Conservation (phyloP, 2,797 vertebrate species). For the Danio jaintianensis region DNA sequence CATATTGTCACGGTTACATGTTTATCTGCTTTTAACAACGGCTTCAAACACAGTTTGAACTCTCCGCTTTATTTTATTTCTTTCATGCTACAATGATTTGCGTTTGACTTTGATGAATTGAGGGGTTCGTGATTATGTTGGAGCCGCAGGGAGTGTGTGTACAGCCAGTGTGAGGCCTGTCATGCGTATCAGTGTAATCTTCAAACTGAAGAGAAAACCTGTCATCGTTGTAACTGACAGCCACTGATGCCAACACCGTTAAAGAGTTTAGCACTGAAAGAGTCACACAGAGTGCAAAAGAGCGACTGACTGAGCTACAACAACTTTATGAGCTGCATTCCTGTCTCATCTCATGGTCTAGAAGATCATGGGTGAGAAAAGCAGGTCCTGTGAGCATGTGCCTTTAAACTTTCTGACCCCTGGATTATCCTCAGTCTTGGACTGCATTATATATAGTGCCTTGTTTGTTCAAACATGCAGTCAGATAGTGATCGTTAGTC, state of each 20-base stretch:
- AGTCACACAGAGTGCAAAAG: background rate
- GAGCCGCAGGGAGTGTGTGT: background rate
- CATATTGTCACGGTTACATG: background rate
- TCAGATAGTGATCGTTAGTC: background rate
- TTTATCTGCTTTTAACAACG: constrained; percentile 5
- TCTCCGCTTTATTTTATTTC: background rate
- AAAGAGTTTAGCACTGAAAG: background rate
- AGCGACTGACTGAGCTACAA: constrained; percentile 2
- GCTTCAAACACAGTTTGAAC: background rate
- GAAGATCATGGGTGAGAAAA: constrained; percentile 5
- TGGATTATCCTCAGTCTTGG: background rate
- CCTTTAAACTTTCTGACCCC: background rate
- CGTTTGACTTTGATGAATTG: constrained; percentile 21
- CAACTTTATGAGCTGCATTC: constrained; percentile 12
- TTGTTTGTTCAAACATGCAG: background rate
- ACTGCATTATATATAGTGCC: background rate
- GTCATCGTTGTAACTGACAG: constrained; percentile 23
- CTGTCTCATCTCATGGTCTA: constrained; percentile 4
- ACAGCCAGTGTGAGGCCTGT: background rate
- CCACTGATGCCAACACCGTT: constrained; percentile 17
- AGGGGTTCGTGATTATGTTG: constrained; percentile 8
- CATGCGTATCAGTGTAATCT: constrained; percentile 24
- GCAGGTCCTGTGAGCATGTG: background rate
- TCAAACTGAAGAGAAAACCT: constrained; percentile 18
- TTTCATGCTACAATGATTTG: background rate